A percentile compares a stretch with the other conserved stretches of the same genome.
These are phyloP conservation scores for Leptothorax acervorum DNA, from an alignment of 2,888 invertebrate species.

Conservation along the genomic window DNA sequence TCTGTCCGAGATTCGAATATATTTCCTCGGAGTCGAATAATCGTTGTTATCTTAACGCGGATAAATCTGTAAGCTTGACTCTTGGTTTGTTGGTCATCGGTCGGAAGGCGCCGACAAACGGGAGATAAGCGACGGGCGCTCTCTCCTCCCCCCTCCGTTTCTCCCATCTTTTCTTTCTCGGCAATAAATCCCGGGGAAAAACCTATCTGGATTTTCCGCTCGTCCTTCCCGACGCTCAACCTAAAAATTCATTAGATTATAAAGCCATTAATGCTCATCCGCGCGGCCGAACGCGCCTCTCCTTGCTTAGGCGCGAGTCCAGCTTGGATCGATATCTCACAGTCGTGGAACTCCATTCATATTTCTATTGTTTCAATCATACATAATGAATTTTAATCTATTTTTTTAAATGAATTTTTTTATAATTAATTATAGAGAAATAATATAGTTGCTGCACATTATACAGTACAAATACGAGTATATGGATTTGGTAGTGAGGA, in stretches of 20 bases:
- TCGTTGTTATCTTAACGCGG: conserved; percentile 14
- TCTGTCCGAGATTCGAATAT: background rate
- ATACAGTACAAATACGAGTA: background rate
- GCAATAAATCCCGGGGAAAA: conserved; percentile 80
- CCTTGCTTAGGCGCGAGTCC: conserved; percentile 62
- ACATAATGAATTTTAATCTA: background rate
- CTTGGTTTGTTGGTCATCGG: conserved; percentile 40
- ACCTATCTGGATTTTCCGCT: conserved; percentile 75
- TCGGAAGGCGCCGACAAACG: conserved; percentile 62
- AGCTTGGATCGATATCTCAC: conserved; percentile 65
- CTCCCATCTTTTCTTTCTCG: conserved; percentile 71
- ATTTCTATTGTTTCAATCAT: background rate
- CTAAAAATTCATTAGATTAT: conserved; percentile 84
- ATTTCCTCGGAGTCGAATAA: background rate
- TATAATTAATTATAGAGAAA: background rate
- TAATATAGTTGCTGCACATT: background rate
- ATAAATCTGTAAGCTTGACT: conserved; percentile 33
- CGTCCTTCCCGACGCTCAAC: conserved; percentile 76
- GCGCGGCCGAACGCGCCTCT: conserved; percentile 72
- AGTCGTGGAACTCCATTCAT: background rate
- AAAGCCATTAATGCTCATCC: conserved; percentile 84
- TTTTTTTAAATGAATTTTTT: background rate
- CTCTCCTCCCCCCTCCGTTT: conserved; percentile 40
- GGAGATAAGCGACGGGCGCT: conserved; percentile 70
- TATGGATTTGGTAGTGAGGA: too few species aligned